phyloP scores from a whole-genome alignment of 2,797 vertebrate genomes.

The Diplodus sargus region DNA sequence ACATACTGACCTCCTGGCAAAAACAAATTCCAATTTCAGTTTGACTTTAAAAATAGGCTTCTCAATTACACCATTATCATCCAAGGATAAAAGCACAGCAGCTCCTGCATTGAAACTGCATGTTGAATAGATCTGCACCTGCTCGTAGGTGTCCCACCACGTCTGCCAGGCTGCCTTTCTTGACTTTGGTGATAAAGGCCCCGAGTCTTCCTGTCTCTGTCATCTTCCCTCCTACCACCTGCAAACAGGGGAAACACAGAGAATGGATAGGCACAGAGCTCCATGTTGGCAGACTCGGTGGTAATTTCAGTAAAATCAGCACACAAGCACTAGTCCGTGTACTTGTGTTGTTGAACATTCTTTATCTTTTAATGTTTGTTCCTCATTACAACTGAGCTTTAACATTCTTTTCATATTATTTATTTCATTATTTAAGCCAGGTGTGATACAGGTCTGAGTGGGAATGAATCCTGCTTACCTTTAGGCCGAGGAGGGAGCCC shows the following conservation, averaged over 20 bases:
- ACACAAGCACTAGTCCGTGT: too few relatives aligned
- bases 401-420: neutral
- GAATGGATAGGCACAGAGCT: neutral
- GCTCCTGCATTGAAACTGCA: neutral
- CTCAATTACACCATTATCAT: neutral
- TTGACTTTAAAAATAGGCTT: neutral
- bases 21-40: neutral
- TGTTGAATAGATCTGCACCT: constrained; percentile 83
- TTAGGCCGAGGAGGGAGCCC: constrained; percentile 94
- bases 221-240: constrained; percentile 99
- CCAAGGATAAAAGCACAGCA: neutral
- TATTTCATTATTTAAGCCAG: neutral
- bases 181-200: constrained; percentile 99
- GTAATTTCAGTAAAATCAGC: neutral
- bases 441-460: constrained; percentile 13
- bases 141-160: constrained; percentile 97
- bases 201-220: constrained; percentile 96
- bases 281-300: neutral
- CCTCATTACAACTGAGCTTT: neutral
- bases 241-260: constrained; percentile 23
- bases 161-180: constrained; percentile 98
- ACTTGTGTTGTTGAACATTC: neutral
- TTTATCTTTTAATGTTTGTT: neutral
- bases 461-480: constrained; percentile 85
- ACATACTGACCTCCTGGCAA: neutral